phyloP scores from a whole-genome alignment of 2,113 vertebrate genomes.

The Poicephalus gulielmi region DNA sequence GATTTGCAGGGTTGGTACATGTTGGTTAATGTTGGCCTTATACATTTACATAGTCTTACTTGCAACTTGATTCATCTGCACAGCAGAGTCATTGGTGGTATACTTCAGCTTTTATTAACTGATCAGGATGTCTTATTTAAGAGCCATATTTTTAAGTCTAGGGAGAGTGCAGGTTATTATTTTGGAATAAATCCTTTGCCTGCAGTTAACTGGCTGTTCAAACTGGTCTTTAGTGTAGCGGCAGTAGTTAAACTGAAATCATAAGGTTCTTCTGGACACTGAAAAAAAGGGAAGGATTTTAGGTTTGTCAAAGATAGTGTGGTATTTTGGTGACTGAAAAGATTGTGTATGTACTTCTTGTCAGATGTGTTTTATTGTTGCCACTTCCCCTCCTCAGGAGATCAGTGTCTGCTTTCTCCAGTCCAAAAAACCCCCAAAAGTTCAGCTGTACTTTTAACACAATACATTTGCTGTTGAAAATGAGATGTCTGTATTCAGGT shows the following conservation, averaged over 20 bases:
- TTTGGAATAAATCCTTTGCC: not conserved
- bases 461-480: not conserved
- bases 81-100: not conserved
- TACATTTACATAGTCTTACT: not conserved
- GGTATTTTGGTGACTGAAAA: not conserved
- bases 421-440: accelerated
- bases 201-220: not conserved
- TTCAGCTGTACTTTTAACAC: not conserved
- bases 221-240: not conserved
- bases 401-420: not conserved
- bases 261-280: not conserved
- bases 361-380: not conserved
- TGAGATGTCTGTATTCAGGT: not conserved
- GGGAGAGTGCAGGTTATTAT: not conserved
- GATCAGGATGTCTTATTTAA: not conserved
- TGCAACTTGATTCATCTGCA: not conserved
- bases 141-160: not conserved
- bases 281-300: not conserved
- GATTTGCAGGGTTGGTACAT: not conserved
- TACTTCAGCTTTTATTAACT: not conserved
- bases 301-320: not conserved
- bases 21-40: not conserved
- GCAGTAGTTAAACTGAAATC: not conserved
- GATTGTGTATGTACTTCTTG: not conserved
- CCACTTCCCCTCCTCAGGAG: not conserved